These are phyloP conservation scores for Celastrina argiolus DNA, from an alignment of 2,888 invertebrate species.

Conservation along the genomic window DNA sequence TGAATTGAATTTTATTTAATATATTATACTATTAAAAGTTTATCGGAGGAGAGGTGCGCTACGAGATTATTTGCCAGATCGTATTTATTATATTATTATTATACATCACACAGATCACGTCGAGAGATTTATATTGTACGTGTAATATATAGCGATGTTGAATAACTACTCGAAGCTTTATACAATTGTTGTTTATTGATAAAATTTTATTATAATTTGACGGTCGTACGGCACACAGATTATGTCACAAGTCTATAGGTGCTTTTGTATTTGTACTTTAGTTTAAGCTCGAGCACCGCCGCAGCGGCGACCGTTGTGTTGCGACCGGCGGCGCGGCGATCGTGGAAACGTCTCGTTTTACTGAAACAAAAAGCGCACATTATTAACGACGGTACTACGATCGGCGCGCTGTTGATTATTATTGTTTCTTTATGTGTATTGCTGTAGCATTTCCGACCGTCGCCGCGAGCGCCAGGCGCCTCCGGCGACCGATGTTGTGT, in stretches of 20 bases:
- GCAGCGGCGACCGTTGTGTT: not conserved
- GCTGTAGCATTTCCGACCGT: not conserved
- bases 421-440: not conserved
- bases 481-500: not conserved
- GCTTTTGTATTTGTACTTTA: constrained; percentile 2
- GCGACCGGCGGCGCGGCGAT: not conserved
- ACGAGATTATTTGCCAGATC: constrained; percentile 19
- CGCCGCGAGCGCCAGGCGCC: not conserved
- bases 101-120: constrained; percentile 17
- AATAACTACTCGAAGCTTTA: constrained; percentile 18
- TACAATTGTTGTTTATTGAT: constrained; percentile 23
- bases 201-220: constrained; percentile 16
- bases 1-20: constrained; percentile 19
- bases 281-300: not conserved
- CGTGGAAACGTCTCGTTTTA: not conserved
- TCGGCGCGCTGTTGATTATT: not conserved
- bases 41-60: constrained; percentile 6
- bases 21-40: constrained; percentile 12
- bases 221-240: not conserved
- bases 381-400: not conserved
- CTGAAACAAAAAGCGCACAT: constrained; percentile 2
- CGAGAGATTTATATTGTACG: constrained; percentile 18
- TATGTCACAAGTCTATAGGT: not conserved
- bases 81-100: constrained; percentile 16
- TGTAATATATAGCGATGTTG: constrained; percentile 12